Conservation (phyloP, 2,888 invertebrate species). For the Cordilura impudica region DNA sequence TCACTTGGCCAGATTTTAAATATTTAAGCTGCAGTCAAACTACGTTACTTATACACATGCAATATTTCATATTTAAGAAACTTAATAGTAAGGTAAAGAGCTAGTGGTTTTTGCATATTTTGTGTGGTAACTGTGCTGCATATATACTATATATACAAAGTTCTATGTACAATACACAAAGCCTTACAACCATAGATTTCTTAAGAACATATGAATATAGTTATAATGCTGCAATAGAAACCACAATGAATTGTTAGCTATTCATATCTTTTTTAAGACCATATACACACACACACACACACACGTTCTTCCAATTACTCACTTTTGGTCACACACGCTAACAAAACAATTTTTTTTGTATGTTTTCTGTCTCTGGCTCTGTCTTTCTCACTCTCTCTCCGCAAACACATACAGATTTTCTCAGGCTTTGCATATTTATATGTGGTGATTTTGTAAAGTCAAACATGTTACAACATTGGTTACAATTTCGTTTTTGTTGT, state of each 20-base stretch:
- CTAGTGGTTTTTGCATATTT: background rate
- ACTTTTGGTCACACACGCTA: background rate
- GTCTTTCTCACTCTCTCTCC: no score
- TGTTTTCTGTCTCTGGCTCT: no score
- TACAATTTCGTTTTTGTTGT: conserved; percentile 1
- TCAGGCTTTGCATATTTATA: no score
- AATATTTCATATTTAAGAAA: no score
- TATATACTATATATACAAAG: background rate
- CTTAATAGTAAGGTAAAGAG: background rate
- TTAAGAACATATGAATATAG: background rate
- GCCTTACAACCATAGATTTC: background rate
- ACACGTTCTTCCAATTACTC: background rate
- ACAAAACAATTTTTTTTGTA: conserved; percentile 6
- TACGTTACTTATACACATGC: no score
- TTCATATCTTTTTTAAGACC: conserved; percentile 25
- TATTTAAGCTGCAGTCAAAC: no score
- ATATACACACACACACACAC: background rate
- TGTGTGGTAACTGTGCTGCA: background rate
- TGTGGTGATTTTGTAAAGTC: background rate
- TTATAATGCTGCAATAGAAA: conserved; percentile 36
- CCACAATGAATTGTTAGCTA: conserved; percentile 44
- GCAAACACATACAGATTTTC: no score
- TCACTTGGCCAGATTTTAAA: no score
- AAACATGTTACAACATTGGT: conserved; percentile 31
- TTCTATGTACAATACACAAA: background rate